phyloP scores from a whole-genome alignment of 2,797 vertebrate genomes.

The Austrolebias charrua region DNA sequence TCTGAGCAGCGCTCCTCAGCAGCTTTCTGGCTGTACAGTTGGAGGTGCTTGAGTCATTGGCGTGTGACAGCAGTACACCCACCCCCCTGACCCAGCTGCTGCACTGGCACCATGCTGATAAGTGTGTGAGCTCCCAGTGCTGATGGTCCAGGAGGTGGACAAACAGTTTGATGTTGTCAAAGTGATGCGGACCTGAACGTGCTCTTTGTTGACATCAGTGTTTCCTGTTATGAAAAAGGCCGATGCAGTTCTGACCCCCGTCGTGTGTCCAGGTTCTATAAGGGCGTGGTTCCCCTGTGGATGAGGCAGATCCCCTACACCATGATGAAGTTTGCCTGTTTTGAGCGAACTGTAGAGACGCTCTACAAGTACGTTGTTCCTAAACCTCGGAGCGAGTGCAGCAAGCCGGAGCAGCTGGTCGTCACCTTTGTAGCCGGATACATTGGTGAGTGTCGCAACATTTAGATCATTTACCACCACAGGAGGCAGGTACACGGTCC shows the following conservation, averaged over 20 bases:
- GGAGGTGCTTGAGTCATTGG: constrained; percentile 97
- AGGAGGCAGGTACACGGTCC: no score
- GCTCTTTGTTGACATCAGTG: no score
- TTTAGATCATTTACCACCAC: no score
- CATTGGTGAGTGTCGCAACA: constrained; percentile 85
- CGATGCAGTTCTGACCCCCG: neutral
- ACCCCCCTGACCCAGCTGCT: constrained; percentile 81
- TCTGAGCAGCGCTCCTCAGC: constrained; percentile 73
- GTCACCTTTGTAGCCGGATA: constrained; percentile 97
- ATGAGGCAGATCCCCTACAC: constrained; percentile 99
- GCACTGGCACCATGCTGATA: constrained; percentile 76
- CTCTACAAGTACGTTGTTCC: constrained; percentile 94
- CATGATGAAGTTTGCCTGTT: constrained; percentile 99
- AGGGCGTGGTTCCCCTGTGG: constrained; percentile 95
- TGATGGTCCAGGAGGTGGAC: constrained; percentile 83
- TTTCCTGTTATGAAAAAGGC: no score
- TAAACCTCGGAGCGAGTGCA: constrained; percentile 93
- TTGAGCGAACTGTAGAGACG: constrained; percentile 95
- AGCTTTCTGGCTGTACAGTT: constrained; percentile 90
- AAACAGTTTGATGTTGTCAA: constrained; percentile 23
- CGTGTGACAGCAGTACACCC: constrained; percentile 92
- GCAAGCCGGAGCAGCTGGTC: constrained; percentile 90
- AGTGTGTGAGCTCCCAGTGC: constrained; percentile 72
- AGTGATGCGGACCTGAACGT: neutral
- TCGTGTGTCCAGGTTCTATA: constrained; percentile 87